Evolutionary conservation across 2,888 invertebrate genomes (phyloP), one percentile per base, ranked within the genome.

Genomic region (Sceliomorpha sp.): DNA sequence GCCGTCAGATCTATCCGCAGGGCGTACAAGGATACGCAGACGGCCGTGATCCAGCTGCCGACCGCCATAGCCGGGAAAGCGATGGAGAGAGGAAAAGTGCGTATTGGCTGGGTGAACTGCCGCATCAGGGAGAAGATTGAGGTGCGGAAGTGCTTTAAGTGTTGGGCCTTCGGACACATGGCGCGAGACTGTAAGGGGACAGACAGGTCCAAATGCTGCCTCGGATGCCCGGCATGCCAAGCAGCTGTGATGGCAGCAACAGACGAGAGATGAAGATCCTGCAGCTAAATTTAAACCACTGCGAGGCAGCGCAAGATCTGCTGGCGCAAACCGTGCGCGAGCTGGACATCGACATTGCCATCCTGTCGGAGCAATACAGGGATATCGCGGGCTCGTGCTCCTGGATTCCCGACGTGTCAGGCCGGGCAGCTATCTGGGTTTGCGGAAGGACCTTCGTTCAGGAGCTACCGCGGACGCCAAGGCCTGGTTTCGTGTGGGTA

Each of bases 321-420:
- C 53, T 63, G 8, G 36, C 32, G 55, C 75, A 74, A 45, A 58
- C 64, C 0, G 48, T 66, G 10, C 44, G 50, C 0, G 69, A 73
- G 15, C 12, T 26, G n/a, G 14, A 62, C 3, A 45, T 71, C 3
- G 64, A 68, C 17, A 51, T 73, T 1, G 74, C 47, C 0, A 20
- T 77, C 5, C 50, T 74, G n/a, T 39, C 62, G 7, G 75, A 74
- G 29, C 73, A 70, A 48, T 70, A 77, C 27, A 26, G 36, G 9
- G 34, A 76, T 29, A 36, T 53, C 0, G 32, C 36, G 1, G 37
- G 17, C 13, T 31, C 64, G 26, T 24, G 12, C n/a, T 9, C 36
- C 17, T 74, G 68, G 70, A 14, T 53, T 5, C 0, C 59, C 1
- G 72, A 74, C 17, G 15, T 13, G 7, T 47, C 44, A 4, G 39